phyloP scores from a whole-genome alignment of 2,113 vertebrate species.

The Phainopepla nitens region DNA sequence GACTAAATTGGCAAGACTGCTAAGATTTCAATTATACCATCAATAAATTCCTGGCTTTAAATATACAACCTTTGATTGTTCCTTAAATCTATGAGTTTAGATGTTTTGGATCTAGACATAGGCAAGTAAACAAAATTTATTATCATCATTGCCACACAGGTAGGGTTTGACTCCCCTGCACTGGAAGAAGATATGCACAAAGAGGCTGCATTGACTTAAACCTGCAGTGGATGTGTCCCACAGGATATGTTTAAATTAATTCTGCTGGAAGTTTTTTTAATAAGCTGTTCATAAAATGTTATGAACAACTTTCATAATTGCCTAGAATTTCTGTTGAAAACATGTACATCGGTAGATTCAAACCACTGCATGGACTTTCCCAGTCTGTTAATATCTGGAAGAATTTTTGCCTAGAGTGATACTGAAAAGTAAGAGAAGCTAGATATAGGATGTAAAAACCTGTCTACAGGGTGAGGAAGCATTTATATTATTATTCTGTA shows the following conservation, averaged over 20 bases:
- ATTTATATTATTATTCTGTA: background rate
- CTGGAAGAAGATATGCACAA: background rate
- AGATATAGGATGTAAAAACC: background rate
- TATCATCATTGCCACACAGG: background rate
- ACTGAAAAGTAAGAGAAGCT: background rate
- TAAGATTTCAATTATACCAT: background rate
- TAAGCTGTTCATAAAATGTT: conserved; percentile 10
- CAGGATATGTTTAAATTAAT: background rate
- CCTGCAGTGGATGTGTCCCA: background rate
- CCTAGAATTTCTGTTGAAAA: background rate
- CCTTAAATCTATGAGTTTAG: background rate
- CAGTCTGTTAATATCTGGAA: background rate
- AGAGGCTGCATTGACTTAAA: background rate
- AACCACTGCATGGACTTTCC: background rate
- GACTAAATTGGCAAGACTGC: background rate
- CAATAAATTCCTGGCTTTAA: background rate
- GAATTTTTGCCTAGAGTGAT: background rate
- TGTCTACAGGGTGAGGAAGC: background rate
- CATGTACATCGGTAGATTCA: background rate
- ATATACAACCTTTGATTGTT: background rate
- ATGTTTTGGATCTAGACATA: background rate
- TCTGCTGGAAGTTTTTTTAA: background rate
- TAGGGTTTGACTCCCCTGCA: background rate
- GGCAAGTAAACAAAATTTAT: background rate
- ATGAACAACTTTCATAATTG: background rate